Conservation (phyloP, 2,888 invertebrate genomes). For the Alviniconcha strummeri region DNA sequence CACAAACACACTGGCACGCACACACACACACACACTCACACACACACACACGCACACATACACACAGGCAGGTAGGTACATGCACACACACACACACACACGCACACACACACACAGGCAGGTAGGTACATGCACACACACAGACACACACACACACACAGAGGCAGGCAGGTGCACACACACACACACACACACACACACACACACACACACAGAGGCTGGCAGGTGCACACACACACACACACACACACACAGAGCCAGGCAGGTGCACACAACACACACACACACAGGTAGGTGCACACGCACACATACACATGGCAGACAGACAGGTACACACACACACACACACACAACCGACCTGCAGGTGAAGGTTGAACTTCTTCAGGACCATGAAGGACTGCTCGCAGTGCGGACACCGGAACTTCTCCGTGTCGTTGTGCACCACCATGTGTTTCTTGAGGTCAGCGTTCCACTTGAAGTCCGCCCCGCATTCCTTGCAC, state of each 20-base stretch:
- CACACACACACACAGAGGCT: too few species aligned
- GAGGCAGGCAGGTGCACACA: too few species aligned
- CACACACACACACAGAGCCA: background rate
- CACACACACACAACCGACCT: conserved; percentile 6
- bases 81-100: background rate
- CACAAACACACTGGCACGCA: background rate
- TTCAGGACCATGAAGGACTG: conserved; percentile 12
- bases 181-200: too few species aligned
- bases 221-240: too few species aligned
- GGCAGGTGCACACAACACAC: background rate
- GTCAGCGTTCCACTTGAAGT: conserved; percentile 21
- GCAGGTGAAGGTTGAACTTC: conserved; percentile 17
- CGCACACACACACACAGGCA: background rate
- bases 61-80: too few species aligned
- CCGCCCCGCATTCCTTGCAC: conserved; percentile 29
- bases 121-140: too few species aligned
- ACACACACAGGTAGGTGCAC: background rate
- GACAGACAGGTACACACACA: background rate
- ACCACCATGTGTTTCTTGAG: conserved; percentile 23
- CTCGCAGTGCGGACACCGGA: conserved; percentile 20
- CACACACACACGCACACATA: background rate
- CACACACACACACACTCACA: background rate
- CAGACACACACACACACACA: too few species aligned
- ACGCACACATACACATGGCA: background rate
- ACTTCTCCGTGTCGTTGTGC: conserved; percentile 22